Conservation (phyloP, 2,888 invertebrate genomes). For the Cheilosia soror region DNA sequence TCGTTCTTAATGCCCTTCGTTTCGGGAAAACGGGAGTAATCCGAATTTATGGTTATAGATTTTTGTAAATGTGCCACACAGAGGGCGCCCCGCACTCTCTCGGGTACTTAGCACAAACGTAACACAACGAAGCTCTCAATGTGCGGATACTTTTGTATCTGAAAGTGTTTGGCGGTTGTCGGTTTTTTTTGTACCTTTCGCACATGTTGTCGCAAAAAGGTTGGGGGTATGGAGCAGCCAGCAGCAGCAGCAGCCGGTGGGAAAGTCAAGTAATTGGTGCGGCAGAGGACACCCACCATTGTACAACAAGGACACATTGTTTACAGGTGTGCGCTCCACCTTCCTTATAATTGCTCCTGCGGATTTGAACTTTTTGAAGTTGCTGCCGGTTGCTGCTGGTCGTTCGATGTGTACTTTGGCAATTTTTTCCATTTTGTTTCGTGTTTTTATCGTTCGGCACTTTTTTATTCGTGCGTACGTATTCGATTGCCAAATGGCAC, state of each 20-base stretch:
- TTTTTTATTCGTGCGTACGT: slow-evolving; percentile 68
- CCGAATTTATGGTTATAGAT: slow-evolving; percentile 79
- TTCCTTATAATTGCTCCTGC: slow-evolving; percentile 73
- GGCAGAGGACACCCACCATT: slow-evolving; percentile 45
- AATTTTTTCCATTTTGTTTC: slow-evolving; percentile 28
- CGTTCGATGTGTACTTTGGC: slow-evolving; percentile 16
- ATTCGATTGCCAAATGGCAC: slow-evolving; percentile 76
- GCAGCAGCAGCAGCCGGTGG: slow-evolving; percentile 44
- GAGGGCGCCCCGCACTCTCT: slow-evolving; percentile 47
- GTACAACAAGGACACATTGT: slow-evolving; percentile 61
- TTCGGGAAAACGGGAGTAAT: slow-evolving; percentile 76
- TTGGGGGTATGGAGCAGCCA: not conserved
- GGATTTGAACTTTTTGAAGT: slow-evolving; percentile 74
- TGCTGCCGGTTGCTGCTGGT: slow-evolving; percentile 28
- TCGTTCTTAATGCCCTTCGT: slow-evolving; percentile 79
- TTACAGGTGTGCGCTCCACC: slow-evolving; percentile 68
- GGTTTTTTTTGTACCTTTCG: slow-evolving; percentile 53
- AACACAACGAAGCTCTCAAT: slow-evolving; percentile 20
- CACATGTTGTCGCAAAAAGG: slow-evolving; percentile 51
- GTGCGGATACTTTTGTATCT: slow-evolving; percentile 56
- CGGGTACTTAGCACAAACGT: slow-evolving; percentile 63
- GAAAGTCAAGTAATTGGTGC: slow-evolving; percentile 70
- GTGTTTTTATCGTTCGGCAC: slow-evolving; percentile 64
- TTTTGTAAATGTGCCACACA: slow-evolving; percentile 76
- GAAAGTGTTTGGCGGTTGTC: slow-evolving; percentile 46